A percentile compares a stretch with the other conserved stretches of the same genome.
These are phyloP conservation scores for Orthonevra nobilis DNA, from an alignment of 2,888 invertebrate species.

Conservation along the genomic window DNA sequence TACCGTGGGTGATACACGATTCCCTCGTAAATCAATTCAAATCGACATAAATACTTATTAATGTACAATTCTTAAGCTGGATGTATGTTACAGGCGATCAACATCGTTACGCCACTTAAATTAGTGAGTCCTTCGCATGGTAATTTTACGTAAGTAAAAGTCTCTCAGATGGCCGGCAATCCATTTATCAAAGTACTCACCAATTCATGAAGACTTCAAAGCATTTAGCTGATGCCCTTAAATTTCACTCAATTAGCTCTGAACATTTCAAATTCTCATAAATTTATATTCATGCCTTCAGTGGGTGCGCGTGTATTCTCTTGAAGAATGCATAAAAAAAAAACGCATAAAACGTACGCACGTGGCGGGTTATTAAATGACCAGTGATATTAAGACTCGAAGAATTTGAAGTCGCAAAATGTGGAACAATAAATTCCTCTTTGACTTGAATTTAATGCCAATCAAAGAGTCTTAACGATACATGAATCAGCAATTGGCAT, in stretches of 20 bases:
- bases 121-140: no score
- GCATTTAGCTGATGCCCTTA: slow-evolving; percentile 25
- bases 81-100: neutral
- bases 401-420: neutral
- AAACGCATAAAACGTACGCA: neutral
- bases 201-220: slow-evolving; percentile 23
- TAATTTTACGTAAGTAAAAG: no score
- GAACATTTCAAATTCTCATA: slow-evolving; percentile 24
- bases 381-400: neutral
- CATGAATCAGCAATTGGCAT: no score
- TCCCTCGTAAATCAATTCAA: neutral
- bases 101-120: no score
- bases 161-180: no score
- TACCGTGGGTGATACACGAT: no score
- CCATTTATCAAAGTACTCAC: no score
- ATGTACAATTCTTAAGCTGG: neutral
- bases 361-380: neutral
- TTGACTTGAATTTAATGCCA: neutral
- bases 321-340: neutral
- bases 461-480: no score
- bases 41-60: slow-evolving; percentile 7
- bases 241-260: slow-evolving; percentile 35
- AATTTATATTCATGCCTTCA: neutral
- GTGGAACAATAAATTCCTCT: neutral
- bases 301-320: neutral